phyloP scores from a whole-genome alignment of 2,888 invertebrate species.

The Amblyjoppa fuscipennis region DNA sequence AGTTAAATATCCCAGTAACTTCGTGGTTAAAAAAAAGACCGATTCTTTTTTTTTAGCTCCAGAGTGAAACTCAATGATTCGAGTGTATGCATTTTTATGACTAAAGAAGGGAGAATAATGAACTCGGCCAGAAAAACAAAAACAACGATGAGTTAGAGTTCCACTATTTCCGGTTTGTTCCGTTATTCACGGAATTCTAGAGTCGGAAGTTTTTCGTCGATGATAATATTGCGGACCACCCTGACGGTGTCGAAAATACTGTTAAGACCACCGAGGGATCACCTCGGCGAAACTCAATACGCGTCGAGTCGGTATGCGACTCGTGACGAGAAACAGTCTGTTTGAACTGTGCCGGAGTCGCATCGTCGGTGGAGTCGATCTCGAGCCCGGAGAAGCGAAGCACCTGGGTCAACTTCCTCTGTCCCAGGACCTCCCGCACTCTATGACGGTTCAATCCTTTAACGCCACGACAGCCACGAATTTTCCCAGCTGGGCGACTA shows the following conservation, averaged over 20 bases:
- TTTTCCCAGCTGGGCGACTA: conserved; percentile 37
- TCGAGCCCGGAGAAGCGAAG: conserved; percentile 67
- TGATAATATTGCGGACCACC: conserved; percentile 63
- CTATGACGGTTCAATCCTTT: conserved; percentile 70
- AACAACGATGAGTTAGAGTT: not conserved
- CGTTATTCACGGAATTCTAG: not conserved
- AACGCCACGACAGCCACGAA: conserved; percentile 44
- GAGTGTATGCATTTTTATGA: not conserved
- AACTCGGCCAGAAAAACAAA: not conserved
- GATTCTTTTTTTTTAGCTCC: not conserved
- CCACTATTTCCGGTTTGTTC: not conserved
- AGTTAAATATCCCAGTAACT: not conserved
- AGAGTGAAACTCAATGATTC: not conserved
- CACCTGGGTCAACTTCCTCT: conserved; percentile 84
- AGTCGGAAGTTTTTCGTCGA: conserved; percentile 21
- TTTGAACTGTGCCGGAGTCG: conserved; percentile 73
- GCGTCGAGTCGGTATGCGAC: conserved; percentile 59
- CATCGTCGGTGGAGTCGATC: conserved; percentile 74
- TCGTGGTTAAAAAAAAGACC: not conserved
- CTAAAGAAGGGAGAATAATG: not conserved
- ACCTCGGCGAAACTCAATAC: conserved; percentile 75
- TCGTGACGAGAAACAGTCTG: conserved; percentile 78
- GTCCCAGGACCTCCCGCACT: conserved; percentile 76
- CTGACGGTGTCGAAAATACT: conserved; percentile 57
- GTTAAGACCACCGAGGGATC: conserved; percentile 53